phyloP scores from a whole-genome alignment of 2,888 invertebrate genomes.

The Himalopsyche anomala region DNA sequence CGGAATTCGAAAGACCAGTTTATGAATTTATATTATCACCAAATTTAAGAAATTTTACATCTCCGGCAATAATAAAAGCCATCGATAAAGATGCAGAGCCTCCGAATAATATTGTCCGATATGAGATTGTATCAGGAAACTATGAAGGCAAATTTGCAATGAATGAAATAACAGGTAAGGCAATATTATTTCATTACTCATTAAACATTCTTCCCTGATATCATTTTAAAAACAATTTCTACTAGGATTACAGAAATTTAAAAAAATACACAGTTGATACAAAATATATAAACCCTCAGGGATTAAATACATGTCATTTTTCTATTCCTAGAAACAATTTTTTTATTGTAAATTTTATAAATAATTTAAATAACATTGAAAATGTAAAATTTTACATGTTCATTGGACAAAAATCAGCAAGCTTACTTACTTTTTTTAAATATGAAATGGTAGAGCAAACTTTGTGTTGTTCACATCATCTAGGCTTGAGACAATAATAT shows the following conservation, averaged over 20 bases:
- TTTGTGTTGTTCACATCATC: too few species aligned
- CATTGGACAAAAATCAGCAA: too few species aligned
- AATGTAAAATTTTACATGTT: too few species aligned
- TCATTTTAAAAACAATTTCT: background rate
- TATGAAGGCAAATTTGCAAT: slow-evolving; percentile 85
- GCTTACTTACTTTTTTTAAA: too few species aligned
- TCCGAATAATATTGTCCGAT: slow-evolving; percentile 91
- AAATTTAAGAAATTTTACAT: slow-evolving; percentile 85
- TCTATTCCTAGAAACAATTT: too few species aligned
- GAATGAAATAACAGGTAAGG: slow-evolving; percentile 83
- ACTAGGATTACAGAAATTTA: background rate
- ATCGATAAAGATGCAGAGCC: slow-evolving; percentile 88
- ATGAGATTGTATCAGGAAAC: slow-evolving; percentile 88
- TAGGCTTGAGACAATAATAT: too few species aligned
- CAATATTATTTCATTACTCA: background rate
- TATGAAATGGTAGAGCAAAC: too few species aligned
- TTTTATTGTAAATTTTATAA: too few species aligned
- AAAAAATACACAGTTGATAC: background rate
- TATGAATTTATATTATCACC: slow-evolving; percentile 89
- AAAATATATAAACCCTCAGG: too few species aligned
- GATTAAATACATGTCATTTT: too few species aligned
- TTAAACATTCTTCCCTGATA: background rate
- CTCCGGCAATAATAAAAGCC: slow-evolving; percentile 88
- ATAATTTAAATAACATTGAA: too few species aligned
- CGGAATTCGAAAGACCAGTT: slow-evolving; percentile 86